Conservation (phyloP, 1,140 invertebrate species). For the Drosophila subobscura region DNA sequence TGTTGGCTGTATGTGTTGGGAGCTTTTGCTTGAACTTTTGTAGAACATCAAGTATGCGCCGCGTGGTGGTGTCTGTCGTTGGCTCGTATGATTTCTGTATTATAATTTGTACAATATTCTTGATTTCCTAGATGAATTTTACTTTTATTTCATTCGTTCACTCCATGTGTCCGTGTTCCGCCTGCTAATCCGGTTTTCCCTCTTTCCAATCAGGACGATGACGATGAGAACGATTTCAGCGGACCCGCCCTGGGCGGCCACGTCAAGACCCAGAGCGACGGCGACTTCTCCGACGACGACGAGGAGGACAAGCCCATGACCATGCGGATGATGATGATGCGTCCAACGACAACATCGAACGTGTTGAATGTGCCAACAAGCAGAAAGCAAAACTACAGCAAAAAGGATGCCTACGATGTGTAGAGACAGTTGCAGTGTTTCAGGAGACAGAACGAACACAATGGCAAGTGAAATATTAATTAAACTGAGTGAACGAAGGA, state of each 20-base stretch:
- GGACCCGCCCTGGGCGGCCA: conserved; percentile 80
- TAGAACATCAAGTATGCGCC: conserved; percentile 58
- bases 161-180: background rate
- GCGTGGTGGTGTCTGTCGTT: conserved; percentile 37
- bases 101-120: conserved; percentile 40
- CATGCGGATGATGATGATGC: conserved; percentile 78
- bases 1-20: conserved; percentile 15
- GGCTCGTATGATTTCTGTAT: conserved; percentile 42
- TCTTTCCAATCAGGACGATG: conserved; percentile 52
- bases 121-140: conserved; percentile 38
- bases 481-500: background rate
- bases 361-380: conserved; percentile 82
- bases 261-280: conserved; percentile 79
- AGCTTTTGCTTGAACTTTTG: conserved; percentile 53
- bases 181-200: background rate
- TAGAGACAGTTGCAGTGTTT: conserved; percentile 62
- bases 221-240: conserved; percentile 82
- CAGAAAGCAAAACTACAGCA: conserved; percentile 65
- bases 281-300: conserved; percentile 81
- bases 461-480: conserved; percentile 38
- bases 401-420: conserved; percentile 82
- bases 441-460: conserved; percentile 14
- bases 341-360: conserved; percentile 59
- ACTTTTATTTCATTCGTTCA: conserved; percentile 6
- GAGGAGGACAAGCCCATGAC: conserved; percentile 81